phyloP scores from a whole-genome alignment of 2,797 vertebrate species.

The Hapalemur alaotrensis region DNA sequence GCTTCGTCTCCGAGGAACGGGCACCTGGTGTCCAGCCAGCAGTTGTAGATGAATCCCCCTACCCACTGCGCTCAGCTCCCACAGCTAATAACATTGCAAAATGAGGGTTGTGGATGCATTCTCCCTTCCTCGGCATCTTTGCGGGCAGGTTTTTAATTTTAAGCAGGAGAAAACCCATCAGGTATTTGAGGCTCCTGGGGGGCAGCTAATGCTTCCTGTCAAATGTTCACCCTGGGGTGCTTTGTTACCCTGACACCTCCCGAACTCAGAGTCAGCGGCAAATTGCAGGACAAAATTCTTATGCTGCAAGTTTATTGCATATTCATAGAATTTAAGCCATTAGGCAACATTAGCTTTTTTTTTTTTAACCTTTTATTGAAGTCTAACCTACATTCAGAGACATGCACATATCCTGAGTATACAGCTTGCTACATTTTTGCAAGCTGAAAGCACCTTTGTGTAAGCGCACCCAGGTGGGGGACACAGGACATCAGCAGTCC shows the following conservation, averaged over 20 bases:
- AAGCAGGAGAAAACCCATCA: conserved; percentile 81
- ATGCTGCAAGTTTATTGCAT: conserved; percentile 80
- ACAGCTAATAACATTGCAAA: conserved; percentile 69
- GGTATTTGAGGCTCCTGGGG: conserved; percentile 80
- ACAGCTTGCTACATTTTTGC: conserved; percentile 33
- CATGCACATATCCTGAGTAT: not conserved
- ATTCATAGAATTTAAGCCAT: conserved; percentile 83
- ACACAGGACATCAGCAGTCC: not conserved
- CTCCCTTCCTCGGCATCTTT: conserved; percentile 77
- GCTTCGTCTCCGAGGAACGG: not conserved
- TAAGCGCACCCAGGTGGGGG: not conserved
- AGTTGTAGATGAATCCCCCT: conserved; percentile 21
- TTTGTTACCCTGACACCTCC: conserved; percentile 83
- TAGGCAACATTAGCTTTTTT: conserved; percentile 67
- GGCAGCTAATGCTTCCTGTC: conserved; percentile 84
- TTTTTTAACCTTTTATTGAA: conserved; percentile 64
- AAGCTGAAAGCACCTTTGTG: not conserved
- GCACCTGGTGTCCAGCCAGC: conserved; percentile 38
- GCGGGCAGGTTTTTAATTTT: conserved; percentile 83
- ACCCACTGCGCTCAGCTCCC: conserved; percentile 61
- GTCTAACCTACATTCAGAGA: conserved; percentile 75
- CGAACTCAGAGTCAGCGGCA: conserved; percentile 73
- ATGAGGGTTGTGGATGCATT: conserved; percentile 39
- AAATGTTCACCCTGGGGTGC: conserved; percentile 83
- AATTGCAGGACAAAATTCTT: conserved; percentile 82